A percentile compares a stretch with the other conserved stretches of the same genome.
Evolutionary conservation across 2,797 vertebrate genomes (phyloP).

Genomic region (Erithacus rubecula): DNA sequence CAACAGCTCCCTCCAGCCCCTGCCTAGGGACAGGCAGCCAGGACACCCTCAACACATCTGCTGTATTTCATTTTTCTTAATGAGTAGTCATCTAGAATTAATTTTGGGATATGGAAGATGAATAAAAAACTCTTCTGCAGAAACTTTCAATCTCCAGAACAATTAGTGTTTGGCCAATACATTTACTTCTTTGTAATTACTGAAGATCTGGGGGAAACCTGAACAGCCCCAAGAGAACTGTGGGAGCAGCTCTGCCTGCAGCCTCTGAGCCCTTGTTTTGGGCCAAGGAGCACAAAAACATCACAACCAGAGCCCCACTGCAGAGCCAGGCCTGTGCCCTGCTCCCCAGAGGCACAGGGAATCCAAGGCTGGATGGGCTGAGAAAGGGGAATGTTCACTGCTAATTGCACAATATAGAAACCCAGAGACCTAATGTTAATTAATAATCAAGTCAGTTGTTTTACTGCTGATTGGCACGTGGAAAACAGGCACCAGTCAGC

Average conservation of each 20-base stretch:
- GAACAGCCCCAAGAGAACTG: neutral
- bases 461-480: neutral
- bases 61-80: neutral
- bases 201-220: neutral
- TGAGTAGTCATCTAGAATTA: neutral
- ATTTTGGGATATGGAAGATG: neutral
- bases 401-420: neutral
- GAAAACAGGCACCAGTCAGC: neutral
- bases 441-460: neutral
- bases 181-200: neutral
- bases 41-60: neutral
- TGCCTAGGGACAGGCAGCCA: neutral
- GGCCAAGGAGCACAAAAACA: neutral
- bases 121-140: neutral
- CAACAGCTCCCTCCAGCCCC: neutral
- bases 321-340: neutral
- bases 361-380: neutral
- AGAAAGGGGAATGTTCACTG: neutral
- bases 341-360: neutral
- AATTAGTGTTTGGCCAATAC: neutral
- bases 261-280: accelerated
- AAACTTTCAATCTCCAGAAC: neutral
- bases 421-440: neutral
- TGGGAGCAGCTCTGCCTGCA: neutral
- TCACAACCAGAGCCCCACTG: accelerated